These are phyloP conservation scores for Mirounga angustirostris DNA, from an alignment of 2,113 vertebrate genomes.

Conservation along the genomic window DNA sequence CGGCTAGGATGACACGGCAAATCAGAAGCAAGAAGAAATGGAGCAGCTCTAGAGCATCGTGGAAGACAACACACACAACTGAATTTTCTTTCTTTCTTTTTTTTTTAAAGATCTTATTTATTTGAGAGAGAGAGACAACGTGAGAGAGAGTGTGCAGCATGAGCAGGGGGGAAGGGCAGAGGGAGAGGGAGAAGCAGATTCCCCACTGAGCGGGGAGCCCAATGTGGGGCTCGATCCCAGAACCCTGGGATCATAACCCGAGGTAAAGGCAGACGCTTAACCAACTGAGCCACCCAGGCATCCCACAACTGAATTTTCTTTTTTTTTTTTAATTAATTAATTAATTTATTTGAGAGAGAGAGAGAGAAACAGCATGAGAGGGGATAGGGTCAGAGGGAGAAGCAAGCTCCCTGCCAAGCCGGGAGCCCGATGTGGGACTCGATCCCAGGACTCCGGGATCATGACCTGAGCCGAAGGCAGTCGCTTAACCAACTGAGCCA, in stretches of 20 bases:
- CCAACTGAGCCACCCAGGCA: background rate
- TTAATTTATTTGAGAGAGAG: no score
- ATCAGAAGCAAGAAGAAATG: constrained; percentile 74
- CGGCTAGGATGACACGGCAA: constrained; percentile 89
- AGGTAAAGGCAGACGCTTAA: background rate
- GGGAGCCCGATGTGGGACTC: background rate
- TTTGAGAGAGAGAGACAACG: background rate
- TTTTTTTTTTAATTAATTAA: no score
- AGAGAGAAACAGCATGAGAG: background rate
- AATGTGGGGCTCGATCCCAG: background rate
- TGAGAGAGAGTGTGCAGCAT: background rate
- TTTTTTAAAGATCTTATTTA: no score
- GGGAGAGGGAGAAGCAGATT: background rate
- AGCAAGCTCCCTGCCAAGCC: background rate
- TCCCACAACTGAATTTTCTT: background rate
- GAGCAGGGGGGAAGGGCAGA: background rate
- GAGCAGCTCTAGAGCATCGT: constrained; percentile 14
- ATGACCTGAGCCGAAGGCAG: background rate
- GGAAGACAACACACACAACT: background rate
- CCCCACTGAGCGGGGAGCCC: background rate
- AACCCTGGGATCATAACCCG: background rate
- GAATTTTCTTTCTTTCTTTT: background rate
- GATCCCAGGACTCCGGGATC: background rate
- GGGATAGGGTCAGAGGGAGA: background rate
- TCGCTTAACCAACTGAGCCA: background rate